Evolutionary conservation across 2,797 vertebrate genomes (phyloP).

Genomic region (Sebastes glaucus): DNA sequence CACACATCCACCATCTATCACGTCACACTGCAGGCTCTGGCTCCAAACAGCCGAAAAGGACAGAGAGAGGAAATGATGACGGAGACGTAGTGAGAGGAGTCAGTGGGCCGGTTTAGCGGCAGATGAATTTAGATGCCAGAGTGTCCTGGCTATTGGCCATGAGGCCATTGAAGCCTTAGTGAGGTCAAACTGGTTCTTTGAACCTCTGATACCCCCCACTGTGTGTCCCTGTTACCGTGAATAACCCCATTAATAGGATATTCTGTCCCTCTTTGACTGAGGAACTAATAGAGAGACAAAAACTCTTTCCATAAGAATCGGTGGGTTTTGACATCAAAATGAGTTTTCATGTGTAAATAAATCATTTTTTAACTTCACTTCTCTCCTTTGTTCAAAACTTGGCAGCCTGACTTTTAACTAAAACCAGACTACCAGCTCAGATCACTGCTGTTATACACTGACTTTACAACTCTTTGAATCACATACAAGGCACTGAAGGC

Average conservation of each 20-base stretch:
- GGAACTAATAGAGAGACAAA: neutral
- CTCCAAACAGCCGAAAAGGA: neutral
- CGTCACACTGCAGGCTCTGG: neutral
- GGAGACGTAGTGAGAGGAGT: neutral
- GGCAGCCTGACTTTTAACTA: neutral
- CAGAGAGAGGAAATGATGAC: neutral
- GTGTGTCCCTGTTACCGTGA: neutral
- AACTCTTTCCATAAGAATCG: neutral
- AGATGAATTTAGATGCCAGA: neutral
- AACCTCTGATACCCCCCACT: neutral
- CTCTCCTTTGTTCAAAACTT: neutral
- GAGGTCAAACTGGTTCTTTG: constrained; percentile 25
- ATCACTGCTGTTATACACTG: neutral
- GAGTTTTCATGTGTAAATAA: neutral
- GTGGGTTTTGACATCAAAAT: neutral
- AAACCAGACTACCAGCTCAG: neutral
- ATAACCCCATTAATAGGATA: constrained; percentile 30
- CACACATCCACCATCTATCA: constrained; percentile 21
- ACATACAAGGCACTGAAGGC: neutral
- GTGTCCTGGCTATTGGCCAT: neutral
- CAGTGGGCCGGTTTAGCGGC: neutral
- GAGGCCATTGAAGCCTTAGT: neutral
- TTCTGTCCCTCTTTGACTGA: neutral
- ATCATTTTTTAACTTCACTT: neutral
- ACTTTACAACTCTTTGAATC: neutral